phyloP scores from a whole-genome alignment of 2,888 invertebrate genomes.

The Gibbula magus region DNA sequence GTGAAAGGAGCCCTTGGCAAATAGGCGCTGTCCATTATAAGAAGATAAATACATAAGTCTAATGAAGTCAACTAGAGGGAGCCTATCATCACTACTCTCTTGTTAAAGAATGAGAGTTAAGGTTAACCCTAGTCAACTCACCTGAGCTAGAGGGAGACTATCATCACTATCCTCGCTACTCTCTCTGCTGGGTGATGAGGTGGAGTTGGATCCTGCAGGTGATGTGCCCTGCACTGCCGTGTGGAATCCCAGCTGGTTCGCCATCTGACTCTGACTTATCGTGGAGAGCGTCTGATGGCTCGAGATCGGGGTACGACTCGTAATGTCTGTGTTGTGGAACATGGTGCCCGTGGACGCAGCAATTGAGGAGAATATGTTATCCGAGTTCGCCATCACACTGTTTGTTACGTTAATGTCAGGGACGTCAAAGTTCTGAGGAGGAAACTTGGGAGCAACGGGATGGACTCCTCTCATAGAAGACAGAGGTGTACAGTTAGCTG shows the following conservation, averaged over 20 bases:
- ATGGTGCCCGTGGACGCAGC: constrained; percentile 60
- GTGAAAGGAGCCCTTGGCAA: too few relatives aligned
- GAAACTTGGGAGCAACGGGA: constrained; percentile 67
- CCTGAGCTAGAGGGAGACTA: constrained; percentile 75
- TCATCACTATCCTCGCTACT: constrained; percentile 93
- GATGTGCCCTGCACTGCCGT: constrained; percentile 38
- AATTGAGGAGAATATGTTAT: constrained; percentile 71
- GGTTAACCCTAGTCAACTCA: constrained; percentile 36
- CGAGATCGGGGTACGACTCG: constrained; percentile 11
- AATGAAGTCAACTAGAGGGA: too few relatives aligned
- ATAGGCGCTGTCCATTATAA: too few relatives aligned
- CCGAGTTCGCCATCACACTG: constrained; percentile 35
- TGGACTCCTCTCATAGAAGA: constrained; percentile 27
- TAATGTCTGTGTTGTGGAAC: constrained; percentile 4
- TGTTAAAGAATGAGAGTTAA: too few relatives aligned
- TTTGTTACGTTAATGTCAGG: constrained; percentile 70
- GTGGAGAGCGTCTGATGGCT: constrained; percentile 46
- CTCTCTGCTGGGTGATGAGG: constrained; percentile 79
- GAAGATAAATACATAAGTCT: too few relatives aligned
- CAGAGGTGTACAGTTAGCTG: not conserved
- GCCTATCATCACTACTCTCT: too few relatives aligned
- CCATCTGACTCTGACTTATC: constrained; percentile 57
- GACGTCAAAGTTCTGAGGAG: constrained; percentile 72
- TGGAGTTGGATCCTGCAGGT: constrained; percentile 50
- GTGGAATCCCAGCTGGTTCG: constrained; percentile 57